These are phyloP conservation scores for Cordilura impudica DNA, from an alignment of 2,888 invertebrate genomes.

Conservation along the genomic window DNA sequence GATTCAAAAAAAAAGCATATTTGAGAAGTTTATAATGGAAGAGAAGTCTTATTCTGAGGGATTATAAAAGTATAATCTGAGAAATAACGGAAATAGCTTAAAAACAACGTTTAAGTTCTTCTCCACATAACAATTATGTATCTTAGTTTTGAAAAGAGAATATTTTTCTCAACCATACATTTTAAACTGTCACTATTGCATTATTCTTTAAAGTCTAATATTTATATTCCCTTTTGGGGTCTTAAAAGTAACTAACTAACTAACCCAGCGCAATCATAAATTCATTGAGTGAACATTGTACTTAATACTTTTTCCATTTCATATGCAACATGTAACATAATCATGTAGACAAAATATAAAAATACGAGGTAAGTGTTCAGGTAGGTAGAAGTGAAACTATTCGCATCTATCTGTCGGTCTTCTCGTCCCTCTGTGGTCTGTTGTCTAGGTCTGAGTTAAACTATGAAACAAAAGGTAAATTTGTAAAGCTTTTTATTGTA, in stretches of 20 bases:
- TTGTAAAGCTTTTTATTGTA: conserved; percentile 30
- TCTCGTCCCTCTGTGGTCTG: conserved; percentile 16
- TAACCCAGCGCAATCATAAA: conserved; percentile 59
- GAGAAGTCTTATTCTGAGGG: too few species aligned
- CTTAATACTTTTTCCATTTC: conserved; percentile 56
- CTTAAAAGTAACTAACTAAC: conserved; percentile 35
- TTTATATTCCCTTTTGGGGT: conserved; percentile 32
- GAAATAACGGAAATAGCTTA: too few species aligned
- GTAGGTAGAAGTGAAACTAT: neutral
- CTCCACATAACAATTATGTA: neutral
- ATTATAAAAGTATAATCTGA: too few species aligned
- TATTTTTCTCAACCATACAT: neutral
- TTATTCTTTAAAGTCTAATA: conserved; percentile 1
- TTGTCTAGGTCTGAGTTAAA: conserved; percentile 34
- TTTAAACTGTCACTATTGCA: neutral
- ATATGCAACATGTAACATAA: conserved; percentile 59
- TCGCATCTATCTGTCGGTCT: neutral
- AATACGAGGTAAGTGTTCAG: conserved; percentile 16
- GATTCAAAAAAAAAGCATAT: too few species aligned
- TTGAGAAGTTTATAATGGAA: too few species aligned
- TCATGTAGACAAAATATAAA: conserved; percentile 45
- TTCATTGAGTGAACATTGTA: conserved; percentile 61
- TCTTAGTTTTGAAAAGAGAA: neutral
- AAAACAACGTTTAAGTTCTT: too few species aligned
- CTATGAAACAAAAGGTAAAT: conserved; percentile 38